A percentile compares a stretch with the other conserved stretches of the same genome.
These are phyloP conservation scores for Herminia tarsipennalis DNA, from an alignment of 2,888 invertebrate species.

Conservation along the genomic window DNA sequence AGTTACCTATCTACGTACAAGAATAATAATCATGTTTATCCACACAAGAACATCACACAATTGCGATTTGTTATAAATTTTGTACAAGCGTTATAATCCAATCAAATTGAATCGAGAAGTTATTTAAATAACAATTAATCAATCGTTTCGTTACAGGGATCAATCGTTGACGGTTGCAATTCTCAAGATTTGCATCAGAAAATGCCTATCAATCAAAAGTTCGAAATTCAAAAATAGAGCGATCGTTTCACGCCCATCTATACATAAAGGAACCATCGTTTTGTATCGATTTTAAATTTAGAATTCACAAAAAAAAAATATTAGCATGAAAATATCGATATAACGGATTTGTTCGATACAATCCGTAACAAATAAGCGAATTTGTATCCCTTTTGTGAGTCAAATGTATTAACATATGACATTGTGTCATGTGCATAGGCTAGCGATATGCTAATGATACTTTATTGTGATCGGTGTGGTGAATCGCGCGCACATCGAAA, in stretches of 20 bases:
- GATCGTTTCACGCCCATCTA: constrained; percentile 61
- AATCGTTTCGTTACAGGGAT: constrained; percentile 27
- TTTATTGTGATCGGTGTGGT: constrained; percentile 59
- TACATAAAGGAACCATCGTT: constrained; percentile 55
- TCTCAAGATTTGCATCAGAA: constrained; percentile 41
- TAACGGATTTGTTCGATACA: constrained; percentile 78
- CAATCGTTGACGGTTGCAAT: constrained; percentile 43
- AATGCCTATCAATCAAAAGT: constrained; percentile 40
- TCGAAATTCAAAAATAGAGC: constrained; percentile 42
- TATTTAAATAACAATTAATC: constrained; percentile 59
- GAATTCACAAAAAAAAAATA: constrained; percentile 46
- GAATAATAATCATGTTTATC: too few relatives aligned
- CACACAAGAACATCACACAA: too few relatives aligned
- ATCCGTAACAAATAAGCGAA: constrained; percentile 74
- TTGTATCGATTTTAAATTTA: constrained; percentile 57
- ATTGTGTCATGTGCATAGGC: constrained; percentile 48
- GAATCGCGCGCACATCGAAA: constrained; percentile 50
- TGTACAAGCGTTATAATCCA: constrained; percentile 27
- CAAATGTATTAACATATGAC: constrained; percentile 73
- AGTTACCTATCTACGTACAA: too few relatives aligned
- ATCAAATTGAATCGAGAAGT: constrained; percentile 25
- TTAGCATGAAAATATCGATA: constrained; percentile 75
- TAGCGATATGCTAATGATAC: constrained; percentile 59
- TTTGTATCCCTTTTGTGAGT: constrained; percentile 67
- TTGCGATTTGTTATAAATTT: too few relatives aligned